These are phyloP conservation scores for Sebastes schlegelii DNA, from an alignment of 2,113 vertebrate genomes.

Conservation along the genomic window DNA sequence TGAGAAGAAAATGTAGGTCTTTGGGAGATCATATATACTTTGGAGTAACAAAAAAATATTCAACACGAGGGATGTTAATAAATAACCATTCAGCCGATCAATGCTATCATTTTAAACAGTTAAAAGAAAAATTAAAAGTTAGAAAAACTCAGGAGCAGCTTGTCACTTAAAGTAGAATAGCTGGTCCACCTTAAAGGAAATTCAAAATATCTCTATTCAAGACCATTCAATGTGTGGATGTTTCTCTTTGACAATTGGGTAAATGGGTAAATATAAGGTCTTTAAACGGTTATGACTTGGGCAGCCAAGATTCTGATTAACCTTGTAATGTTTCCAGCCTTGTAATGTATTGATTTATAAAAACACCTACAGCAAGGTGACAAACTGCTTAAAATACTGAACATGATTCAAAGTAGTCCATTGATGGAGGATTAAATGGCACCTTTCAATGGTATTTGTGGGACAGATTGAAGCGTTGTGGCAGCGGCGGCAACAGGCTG, in stretches of 20 bases:
- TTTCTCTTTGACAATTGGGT: not conserved
- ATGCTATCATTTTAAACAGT: too few species aligned
- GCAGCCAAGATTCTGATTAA: not conserved
- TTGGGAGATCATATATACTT: not conserved
- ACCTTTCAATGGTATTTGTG: conserved; percentile 19
- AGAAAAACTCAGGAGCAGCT: too few species aligned
- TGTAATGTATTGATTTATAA: not conserved
- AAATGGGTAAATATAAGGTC: not conserved
- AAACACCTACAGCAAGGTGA: not conserved
- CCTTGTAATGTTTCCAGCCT: not conserved
- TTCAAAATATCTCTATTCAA: not conserved
- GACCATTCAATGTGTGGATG: not conserved
- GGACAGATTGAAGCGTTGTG: conserved; percentile 10
- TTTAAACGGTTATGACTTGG: not conserved
- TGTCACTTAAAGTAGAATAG: too few species aligned
- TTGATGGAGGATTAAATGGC: conserved; percentile 27
- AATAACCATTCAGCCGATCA: too few species aligned
- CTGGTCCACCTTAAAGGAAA: too few species aligned
- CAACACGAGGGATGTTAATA: too few species aligned
- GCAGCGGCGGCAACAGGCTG: conserved; percentile 6
- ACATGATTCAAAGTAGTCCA: not conserved
- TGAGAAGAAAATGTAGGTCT: not conserved
- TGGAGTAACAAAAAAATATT: too few species aligned
- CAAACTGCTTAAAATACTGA: not conserved
- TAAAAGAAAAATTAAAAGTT: too few species aligned